Evolutionary conservation across 2,888 invertebrate species (phyloP).

Genomic region (Acrobasis consociella): DNA sequence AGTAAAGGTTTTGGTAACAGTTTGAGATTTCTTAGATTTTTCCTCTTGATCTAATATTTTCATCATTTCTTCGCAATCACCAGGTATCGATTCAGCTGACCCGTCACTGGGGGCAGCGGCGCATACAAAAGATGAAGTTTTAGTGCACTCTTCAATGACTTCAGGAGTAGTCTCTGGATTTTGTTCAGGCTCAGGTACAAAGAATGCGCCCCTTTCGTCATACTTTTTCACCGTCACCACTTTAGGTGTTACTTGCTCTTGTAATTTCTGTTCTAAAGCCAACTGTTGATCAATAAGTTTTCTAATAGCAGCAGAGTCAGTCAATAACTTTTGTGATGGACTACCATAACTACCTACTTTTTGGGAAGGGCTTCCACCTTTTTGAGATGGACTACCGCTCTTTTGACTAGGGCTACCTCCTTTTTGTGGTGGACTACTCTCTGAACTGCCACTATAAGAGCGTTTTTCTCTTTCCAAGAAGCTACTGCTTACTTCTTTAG

Average conservation of each 20-base stretch:
- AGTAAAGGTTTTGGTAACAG: slow-evolving; percentile 54
- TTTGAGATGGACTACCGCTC: slow-evolving; percentile 75
- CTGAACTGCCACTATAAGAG: slow-evolving; percentile 82
- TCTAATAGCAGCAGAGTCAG: slow-evolving; percentile 74
- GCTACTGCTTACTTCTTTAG: slow-evolving; percentile 72
- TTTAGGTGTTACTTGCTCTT: slow-evolving; percentile 66
- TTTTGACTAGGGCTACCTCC: slow-evolving; percentile 73
- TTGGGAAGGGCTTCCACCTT: slow-evolving; percentile 75
- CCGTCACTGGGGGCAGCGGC: slow-evolving; percentile 76
- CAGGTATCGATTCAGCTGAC: slow-evolving; percentile 79
- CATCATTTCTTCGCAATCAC: slow-evolving; percentile 84
- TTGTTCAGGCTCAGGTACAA: slow-evolving; percentile 67
- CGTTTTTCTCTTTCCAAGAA: slow-evolving; percentile 79
- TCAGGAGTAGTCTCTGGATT: slow-evolving; percentile 46
- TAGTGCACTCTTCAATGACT: slow-evolving; percentile 69
- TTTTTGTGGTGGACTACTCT: slow-evolving; percentile 82
- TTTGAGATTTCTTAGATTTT: slow-evolving; percentile 51
- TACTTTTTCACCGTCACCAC: slow-evolving; percentile 74
- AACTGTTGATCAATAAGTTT: slow-evolving; percentile 78
- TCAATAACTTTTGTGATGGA: slow-evolving; percentile 72
- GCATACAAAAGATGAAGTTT: slow-evolving; percentile 69
- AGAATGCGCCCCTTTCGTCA: slow-evolving; percentile 76
- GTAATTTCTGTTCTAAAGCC: slow-evolving; percentile 69
- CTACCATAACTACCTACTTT: slow-evolving; percentile 73
- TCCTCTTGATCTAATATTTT: slow-evolving; percentile 81